Evolutionary conservation across 2,113 vertebrate genomes (phyloP).

Genomic region (Loxodonta africana): DNA sequence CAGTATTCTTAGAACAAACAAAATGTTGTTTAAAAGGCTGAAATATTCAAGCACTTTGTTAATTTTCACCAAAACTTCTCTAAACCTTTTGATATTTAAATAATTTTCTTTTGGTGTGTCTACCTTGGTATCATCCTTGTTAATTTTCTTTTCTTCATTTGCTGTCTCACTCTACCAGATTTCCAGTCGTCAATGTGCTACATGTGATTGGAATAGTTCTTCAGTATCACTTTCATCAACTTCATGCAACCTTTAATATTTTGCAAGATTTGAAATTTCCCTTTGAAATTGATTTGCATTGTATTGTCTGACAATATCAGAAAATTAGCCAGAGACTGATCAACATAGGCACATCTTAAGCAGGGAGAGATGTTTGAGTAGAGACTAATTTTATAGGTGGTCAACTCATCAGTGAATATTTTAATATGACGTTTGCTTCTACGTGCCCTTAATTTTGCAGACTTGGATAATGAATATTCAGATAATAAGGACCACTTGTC

Average conservation of each 20-base stretch:
- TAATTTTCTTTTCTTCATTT: neutral
- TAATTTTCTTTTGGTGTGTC: constrained; percentile 3
- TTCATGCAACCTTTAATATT: neutral
- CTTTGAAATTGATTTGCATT: neutral
- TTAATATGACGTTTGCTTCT: neutral
- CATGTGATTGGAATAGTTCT: neutral
- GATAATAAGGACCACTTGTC: neutral
- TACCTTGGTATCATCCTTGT: neutral
- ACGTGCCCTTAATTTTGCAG: neutral
- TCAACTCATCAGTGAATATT: neutral
- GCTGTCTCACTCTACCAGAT: neutral
- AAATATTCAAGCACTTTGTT: constrained; percentile 17
- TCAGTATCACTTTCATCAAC: neutral
- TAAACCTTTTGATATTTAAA: constrained; percentile 4
- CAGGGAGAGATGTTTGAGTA: neutral
- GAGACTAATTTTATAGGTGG: constrained; percentile 23
- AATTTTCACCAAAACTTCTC: constrained; percentile 11
- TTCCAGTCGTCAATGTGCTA: neutral
- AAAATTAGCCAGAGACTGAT: neutral
- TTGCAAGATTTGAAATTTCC: constrained; percentile 39
- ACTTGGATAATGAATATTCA: neutral
- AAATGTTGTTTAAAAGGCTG: constrained; percentile 30
- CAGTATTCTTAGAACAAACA: neutral
- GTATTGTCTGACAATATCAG: neutral
- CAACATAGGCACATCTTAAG: neutral